Base-by-base conservation (phyloP, 1,140 invertebrate genomes). In the Bradysia coprophila region DNA sequence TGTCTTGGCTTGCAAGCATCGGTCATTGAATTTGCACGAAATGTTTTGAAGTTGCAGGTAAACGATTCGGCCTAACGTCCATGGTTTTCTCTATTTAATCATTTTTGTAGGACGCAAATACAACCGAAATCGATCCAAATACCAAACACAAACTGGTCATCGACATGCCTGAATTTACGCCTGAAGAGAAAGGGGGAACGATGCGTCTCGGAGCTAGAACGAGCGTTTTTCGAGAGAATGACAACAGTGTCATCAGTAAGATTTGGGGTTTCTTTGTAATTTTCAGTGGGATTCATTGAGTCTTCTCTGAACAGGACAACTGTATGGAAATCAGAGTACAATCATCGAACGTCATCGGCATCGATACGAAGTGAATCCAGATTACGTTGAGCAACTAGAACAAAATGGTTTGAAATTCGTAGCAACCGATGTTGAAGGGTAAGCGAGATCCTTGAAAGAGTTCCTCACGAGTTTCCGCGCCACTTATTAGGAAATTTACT, bases 151-250 rank as follows among this genome's bases (percentile, higher is more conserved):
- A 85, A 19, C 64, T 97, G 21, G 83, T 99, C 1, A 92, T 98
- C 44, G 93, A 98, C 49, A 99, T 99, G 96, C 92, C 93, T 0
- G 96, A 99, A 67, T 90, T 98, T 60, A 88, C 92, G 62, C 73
- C 75, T 4, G 90, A 87, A 1, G 69, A 84, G 46, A 80, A 96
- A 70, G 96, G 96, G 4, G 96, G 93, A 19, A 98, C 96, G 0
- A 99, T 99, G 96, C 70, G 96, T 44, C 66, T 99, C 9, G 96
- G 96, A 10, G 88, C 84, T 56, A 73, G 92, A 48, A 76, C 72
- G 34, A 98, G 95, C 2, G 62, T 81, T 28, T 92, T 99, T 51
- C 66, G 68, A 40, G 47, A 57, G 0, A 50, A 56, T 16, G 50
- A 54, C 38, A 73, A 73, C 38, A 78, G 74, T 47, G 63, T 80